Base-by-base conservation (phyloP, 2,113 vertebrate genomes). In the Reinhardtius hippoglossoides region DNA sequence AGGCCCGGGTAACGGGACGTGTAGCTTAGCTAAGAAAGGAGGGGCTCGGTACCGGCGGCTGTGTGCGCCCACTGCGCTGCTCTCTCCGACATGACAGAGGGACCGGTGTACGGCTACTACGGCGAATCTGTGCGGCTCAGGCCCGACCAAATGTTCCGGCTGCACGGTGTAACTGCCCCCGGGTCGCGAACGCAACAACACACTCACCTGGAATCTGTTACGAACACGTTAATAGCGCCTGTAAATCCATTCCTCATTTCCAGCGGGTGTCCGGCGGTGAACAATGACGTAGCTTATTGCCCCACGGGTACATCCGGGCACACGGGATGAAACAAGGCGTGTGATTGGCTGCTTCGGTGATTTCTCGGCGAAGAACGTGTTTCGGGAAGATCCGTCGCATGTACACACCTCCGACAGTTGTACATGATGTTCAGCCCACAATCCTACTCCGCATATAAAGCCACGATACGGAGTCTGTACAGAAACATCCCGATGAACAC, bases 271-370 rank as follows among this genome's bases (percentile, higher is more conserved):
- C 93, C 94, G 94, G 92, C 94, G 94, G 93, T 94, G 95, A 95
- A 95, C 95, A 95, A 95, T 95, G 95, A 95, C 95, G 95, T 95
- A 95, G 93, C 82, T 92, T 84, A 90, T 92, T 94, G 90, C 90
- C 92, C 91, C 83, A 92, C 91, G 91, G 94, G 86, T 93, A 92
- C 94, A 95, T 95, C 95, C 95, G 95, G 95, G 94, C 92, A 94
- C 87, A 83, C 82, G 67, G 24, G 63, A 80, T 84, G 85, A 89
- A 90, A 90, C 71, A 72, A 76, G 71, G 63, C 31, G 74, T 58
- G 76, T 80, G 80, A 90, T 90, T 87, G 91, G 92, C 37, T 84
- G 10, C 8, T 21, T 60, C 48, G 9, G 31, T 18, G 46, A 20
- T 50, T 63, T 67, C 65, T 84, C 65, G 52, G 57, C 12, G 82